Evolutionary conservation across 2,888 invertebrate species (phyloP).

Genomic region (Zaprionus bogoriensis): DNA sequence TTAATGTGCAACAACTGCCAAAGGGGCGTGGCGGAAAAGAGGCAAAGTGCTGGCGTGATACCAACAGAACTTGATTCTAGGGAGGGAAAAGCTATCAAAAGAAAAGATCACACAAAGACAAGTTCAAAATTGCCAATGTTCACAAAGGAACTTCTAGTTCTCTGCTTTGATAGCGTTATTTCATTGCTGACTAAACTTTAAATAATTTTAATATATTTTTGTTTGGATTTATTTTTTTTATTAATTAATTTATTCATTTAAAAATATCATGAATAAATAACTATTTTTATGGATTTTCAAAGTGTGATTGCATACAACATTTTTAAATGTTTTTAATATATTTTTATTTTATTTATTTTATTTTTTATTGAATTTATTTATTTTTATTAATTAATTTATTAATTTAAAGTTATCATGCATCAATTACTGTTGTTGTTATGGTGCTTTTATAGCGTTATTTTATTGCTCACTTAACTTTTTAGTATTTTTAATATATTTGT

Average conservation of each 20-base stretch:
- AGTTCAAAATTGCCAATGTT: neutral
- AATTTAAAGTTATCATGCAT: too few species aligned
- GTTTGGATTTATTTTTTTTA: neutral
- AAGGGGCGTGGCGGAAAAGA: neutral
- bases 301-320: too few species aligned
- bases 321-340: neutral
- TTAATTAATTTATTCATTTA: neutral
- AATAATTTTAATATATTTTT: neutral
- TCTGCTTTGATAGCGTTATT: neutral
- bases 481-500: too few species aligned
- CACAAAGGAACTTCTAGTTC: too few species aligned
- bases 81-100: too few species aligned
- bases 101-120: too few species aligned
- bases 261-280: neutral
- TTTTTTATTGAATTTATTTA: neutral
- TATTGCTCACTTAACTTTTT: neutral
- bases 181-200: neutral
- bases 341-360: neutral
- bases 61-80: too few species aligned
- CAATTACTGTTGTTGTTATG: too few species aligned
- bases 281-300: neutral
- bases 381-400: neutral
- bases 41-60: too few species aligned
- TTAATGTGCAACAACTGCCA: constrained; percentile 5
- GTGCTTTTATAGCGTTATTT: neutral